Conservation (phyloP, 2,797 vertebrate species). For the Channallabes apus region DNA sequence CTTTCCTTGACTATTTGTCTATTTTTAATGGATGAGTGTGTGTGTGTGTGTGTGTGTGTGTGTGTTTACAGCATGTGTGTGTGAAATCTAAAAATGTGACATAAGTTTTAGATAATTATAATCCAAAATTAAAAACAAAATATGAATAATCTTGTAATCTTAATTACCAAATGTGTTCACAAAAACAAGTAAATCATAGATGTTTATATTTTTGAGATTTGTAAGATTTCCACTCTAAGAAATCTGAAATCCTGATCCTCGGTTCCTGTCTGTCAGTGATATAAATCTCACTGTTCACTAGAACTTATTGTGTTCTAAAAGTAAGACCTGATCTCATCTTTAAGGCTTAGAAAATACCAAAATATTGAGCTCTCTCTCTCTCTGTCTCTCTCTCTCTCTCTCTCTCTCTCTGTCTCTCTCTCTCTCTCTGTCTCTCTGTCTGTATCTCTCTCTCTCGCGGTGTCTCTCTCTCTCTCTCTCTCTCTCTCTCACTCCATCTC, state of each 20-base stretch:
- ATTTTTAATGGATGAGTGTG: neutral
- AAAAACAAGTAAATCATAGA: neutral
- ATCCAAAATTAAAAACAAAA: neutral
- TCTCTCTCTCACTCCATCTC: neutral
- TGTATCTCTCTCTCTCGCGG: neutral
- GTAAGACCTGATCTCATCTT: neutral
- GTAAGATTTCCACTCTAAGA: neutral
- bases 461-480: too few species aligned
- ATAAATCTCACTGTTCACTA: neutral
- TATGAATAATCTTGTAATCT: neutral
- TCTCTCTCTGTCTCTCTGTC: neutral
- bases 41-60: conserved; percentile 9
- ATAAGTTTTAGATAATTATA: neutral
- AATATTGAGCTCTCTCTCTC: neutral
- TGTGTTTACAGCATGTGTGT: neutral
- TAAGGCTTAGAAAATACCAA: neutral
- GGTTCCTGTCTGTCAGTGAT: neutral
- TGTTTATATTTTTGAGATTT: neutral
- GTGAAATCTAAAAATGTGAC: neutral
- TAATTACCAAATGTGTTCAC: neutral
- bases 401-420: neutral
- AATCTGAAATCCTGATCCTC: neutral
- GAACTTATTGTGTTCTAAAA: neutral
- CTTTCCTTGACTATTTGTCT: neutral
- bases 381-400: too few species aligned